Evolutionary conservation across 1,140 invertebrate species (phyloP), one percentile per base, ranked within the genome.

Genomic region (Brachionus plicatilis): DNA sequence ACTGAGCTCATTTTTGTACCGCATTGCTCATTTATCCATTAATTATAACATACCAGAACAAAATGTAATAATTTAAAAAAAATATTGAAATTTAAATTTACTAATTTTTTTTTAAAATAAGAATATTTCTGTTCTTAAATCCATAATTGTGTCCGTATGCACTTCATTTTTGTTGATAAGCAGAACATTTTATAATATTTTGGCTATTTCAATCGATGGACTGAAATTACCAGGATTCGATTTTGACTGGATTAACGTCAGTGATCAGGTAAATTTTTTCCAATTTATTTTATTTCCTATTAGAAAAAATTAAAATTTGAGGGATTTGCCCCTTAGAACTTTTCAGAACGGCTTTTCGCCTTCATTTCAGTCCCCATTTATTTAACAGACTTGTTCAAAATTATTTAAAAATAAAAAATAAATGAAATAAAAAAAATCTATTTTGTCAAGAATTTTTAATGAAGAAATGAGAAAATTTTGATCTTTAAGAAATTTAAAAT

Each of bases 161-260:
- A 89, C 88, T 5, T 85, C 87, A 27, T 84, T 89, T 12, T 72
- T 90, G 68, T 89, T 88, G 83, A 86, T 86, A 8, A 88, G 89
- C 12, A 85, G 88, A 33, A 87, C 88, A 66, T 82, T 90, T 3
- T 90, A 90, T 85, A 89, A 90, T 85, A 85, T 89, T 20, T 86
- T 90, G 24, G 87, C 88, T 12, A 85, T 90, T 7, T 87, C 85
- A 75, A 86, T 80, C 50, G 78, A 82, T 33, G 68, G 82, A 43
- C 72, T 86, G 7, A 85, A 86, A 68, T 82, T 88, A 37, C 88
- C 89, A 7, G 86, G 86, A 68, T 90, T 89, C 87, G 88, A 88
- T n/a, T 89, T 88, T 86, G 87, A 87, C 47, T 90, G 89, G 89
- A 86, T 90, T 50, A 89, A 89, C 86, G 89, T 90, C 8, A 88